These are phyloP conservation scores for Euwallacea fornicatus DNA, from an alignment of 1,140 invertebrate species.

Conservation along the genomic window DNA sequence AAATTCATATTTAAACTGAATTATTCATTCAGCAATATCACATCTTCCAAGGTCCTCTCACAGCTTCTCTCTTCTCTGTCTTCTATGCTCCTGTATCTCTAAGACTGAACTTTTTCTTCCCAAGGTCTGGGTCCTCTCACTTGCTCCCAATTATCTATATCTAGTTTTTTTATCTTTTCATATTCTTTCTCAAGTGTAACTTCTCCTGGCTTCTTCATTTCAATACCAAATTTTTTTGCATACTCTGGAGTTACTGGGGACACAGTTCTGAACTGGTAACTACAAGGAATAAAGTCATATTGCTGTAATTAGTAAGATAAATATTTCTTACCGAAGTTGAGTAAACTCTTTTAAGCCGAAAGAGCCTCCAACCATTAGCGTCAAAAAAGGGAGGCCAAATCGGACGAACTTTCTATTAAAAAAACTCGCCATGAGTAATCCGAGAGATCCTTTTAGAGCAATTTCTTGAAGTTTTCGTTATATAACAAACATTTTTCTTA, in stretches of 20 bases:
- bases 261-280: conserved; percentile 69
- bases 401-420: conserved; percentile 51
- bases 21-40: too few species aligned
- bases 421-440: conserved; percentile 3
- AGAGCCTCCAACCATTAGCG: conserved; percentile 68
- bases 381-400: conserved; percentile 68
- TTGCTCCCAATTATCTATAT: conserved; percentile 81
- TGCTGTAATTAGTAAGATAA: not conserved
- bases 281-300: conserved; percentile 46
- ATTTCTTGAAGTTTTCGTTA: too few species aligned
- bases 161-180: conserved; percentile 69
- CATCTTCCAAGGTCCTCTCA: not conserved
- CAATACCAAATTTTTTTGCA: conserved; percentile 64
- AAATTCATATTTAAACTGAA: not conserved
- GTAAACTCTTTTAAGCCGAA: conserved; percentile 72
- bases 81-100: too few species aligned
- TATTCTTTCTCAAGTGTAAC: conserved; percentile 72
- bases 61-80: not conserved
- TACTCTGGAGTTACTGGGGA: conserved; percentile 63
- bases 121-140: conserved; percentile 76
- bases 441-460: too few species aligned
- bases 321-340: conserved; percentile 60
- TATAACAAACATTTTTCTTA: too few species aligned
- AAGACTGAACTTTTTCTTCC: conserved; percentile 59
- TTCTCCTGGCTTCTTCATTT: conserved; percentile 66